phyloP scores from a whole-genome alignment of 2,797 vertebrate genomes.

The Halcyon smyrnensis region DNA sequence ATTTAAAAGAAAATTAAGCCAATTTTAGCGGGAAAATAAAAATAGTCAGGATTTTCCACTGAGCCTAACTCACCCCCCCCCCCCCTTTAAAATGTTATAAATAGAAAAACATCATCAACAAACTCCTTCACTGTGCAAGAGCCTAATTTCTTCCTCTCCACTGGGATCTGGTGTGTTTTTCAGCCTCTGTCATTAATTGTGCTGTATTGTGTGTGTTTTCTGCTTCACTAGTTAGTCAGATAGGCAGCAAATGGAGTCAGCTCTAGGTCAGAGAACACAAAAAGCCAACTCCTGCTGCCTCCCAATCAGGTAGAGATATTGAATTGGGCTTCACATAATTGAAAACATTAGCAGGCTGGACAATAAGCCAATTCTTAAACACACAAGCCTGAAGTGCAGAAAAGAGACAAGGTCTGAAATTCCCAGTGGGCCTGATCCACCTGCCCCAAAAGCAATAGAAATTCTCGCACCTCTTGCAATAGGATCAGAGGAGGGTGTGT shows the following conservation, averaged over 20 bases:
- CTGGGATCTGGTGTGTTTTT: constrained; percentile 82
- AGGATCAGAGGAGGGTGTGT: background rate
- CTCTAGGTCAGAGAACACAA: constrained; percentile 78
- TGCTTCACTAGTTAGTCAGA: constrained; percentile 82
- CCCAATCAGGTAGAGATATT: constrained; percentile 49
- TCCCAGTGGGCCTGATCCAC: background rate
- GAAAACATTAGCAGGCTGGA: constrained; percentile 57
- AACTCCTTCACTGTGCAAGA: constrained; percentile 34
- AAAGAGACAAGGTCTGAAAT: background rate
- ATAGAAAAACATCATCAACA: constrained; percentile 62
- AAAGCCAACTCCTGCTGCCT: constrained; percentile 67
- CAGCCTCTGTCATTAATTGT: constrained; percentile 83
- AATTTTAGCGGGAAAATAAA: background rate
- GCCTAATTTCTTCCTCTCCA: constrained; percentile 69
- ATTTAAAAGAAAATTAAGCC: background rate
- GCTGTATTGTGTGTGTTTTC: constrained; percentile 88
- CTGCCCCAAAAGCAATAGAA: background rate
- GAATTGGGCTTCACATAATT: constrained; percentile 50
- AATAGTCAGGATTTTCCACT: background rate
- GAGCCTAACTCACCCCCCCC: background rate
- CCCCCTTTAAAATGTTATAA: background rate
- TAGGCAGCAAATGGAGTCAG: constrained; percentile 76
- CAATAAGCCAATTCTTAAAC: constrained; percentile 44
- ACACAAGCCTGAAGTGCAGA: background rate
- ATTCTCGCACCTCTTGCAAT: background rate